phyloP scores from a whole-genome alignment of 2,797 vertebrate species.

The Poliocrania exsul region DNA sequence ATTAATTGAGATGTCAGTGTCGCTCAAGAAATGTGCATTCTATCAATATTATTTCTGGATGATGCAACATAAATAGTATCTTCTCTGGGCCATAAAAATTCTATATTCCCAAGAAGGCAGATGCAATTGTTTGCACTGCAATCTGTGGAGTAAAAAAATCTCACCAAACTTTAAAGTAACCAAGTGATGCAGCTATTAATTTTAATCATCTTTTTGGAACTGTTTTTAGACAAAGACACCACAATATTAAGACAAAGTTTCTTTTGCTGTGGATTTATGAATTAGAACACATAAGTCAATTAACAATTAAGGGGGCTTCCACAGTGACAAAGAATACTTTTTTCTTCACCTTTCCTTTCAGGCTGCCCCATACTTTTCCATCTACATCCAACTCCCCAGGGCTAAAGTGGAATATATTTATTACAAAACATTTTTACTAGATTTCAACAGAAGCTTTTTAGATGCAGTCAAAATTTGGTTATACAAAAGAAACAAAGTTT shows the following conservation, averaged over 20 bases:
- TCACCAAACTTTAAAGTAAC: background rate
- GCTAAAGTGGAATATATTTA: background rate
- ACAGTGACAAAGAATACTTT: background rate
- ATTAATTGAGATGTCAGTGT: background rate
- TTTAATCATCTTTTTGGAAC: background rate
- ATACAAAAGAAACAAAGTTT: background rate
- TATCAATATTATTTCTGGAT: background rate
- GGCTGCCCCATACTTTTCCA: background rate
- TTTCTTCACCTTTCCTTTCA: background rate
- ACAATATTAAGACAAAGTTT: background rate
- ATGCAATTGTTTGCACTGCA: background rate
- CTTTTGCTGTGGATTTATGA: background rate
- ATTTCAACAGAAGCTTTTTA: background rate
- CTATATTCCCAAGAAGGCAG: background rate
- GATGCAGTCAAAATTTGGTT: background rate
- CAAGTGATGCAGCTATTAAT: background rate
- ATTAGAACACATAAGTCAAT: background rate
- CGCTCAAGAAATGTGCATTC: background rate
- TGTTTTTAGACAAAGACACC: background rate
- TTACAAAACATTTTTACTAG: background rate
- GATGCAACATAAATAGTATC: background rate
- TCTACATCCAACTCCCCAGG: background rate
- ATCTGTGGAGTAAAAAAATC: background rate
- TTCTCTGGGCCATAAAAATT: background rate
- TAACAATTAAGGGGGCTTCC: background rate